Base-by-base conservation (phyloP, 2,888 invertebrate species). In the Celastrina argiolus region DNA sequence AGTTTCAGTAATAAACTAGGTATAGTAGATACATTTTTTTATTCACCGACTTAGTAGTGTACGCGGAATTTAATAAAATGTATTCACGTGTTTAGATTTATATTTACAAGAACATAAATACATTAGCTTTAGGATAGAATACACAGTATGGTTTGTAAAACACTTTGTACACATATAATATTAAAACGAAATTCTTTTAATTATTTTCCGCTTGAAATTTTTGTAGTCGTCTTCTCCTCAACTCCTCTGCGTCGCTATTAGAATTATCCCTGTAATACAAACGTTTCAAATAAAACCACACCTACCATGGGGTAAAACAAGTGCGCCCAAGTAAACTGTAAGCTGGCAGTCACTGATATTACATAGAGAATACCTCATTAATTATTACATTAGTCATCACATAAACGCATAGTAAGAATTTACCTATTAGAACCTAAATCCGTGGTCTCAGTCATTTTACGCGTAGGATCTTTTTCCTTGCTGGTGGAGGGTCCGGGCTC, bases 221-320 rank as follows among this genome's bases (percentile, higher is more conserved):
- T 87, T 95, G 94, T 82, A 96, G 91, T 85, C 96, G 93, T 81
- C 96, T 93, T 87, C 94, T 94, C 83, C 96, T 92, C 67, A 96
- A 90, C 80, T 96, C 95, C 77, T 93, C 94, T 41, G 94, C 92
- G 69, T 93, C 91, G 18, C 92, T 85, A 69, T 87, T 86, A 75
- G 85, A 87, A 77, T 83, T 85, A 73, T 85, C 85, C 81, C 88
- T 87, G 78, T 1, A 80, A 81, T 67, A 26, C 16, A 63, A 39
- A 56, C 18, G 51, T 59, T 18, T 56, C 58, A 56, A 45, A 42
- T 16, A 16, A 1, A 42, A 42, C 16, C 16, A 16, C 7, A 16
- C 16, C 16, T 42, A 7, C 7, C 7, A 7, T 42, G 16, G 42
- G 28, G 3, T 56, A 56, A 56, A 10, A 22, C 14, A 18, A 51